These are phyloP conservation scores for Bovichtus diacanthus DNA, from an alignment of 2,797 vertebrate genomes.

Conservation along the genomic window DNA sequence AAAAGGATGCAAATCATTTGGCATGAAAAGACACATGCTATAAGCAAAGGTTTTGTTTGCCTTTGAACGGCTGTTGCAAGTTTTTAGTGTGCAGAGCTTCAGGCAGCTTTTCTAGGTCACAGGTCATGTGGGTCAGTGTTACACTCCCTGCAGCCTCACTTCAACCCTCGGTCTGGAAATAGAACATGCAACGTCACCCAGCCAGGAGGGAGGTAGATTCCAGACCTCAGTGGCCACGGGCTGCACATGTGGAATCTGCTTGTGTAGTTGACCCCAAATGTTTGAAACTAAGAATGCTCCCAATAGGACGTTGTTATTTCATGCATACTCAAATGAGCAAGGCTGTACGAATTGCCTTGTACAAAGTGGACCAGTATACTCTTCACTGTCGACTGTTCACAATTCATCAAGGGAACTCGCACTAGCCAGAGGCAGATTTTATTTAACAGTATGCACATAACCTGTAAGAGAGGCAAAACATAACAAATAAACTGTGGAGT, in stretches of 20 bases:
- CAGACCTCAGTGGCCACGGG: conserved; percentile 77
- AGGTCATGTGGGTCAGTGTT: conserved; percentile 87
- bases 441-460: conserved; percentile 71
- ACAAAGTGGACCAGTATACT: conserved; percentile 65
- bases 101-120: conserved; percentile 85
- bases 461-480: conserved; percentile 60
- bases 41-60: conserved; percentile 67
- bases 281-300: conserved; percentile 79
- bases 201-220: conserved; percentile 80
- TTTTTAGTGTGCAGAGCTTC: conserved; percentile 76
- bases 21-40: conserved; percentile 76
- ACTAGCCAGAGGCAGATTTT: conserved; percentile 66
- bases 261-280: conserved; percentile 79
- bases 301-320: conserved; percentile 79
- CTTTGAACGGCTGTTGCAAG: conserved; percentile 74
- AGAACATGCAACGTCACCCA: conserved; percentile 85
- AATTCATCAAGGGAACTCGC: conserved; percentile 73
- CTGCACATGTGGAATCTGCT: conserved; percentile 81
- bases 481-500: conserved; percentile 63
- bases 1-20: conserved; percentile 83
- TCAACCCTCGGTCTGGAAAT: conserved; percentile 86
- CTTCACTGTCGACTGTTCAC: conserved; percentile 63
- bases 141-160: conserved; percentile 85
- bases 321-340: conserved; percentile 81
- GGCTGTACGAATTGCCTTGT: conserved; percentile 67